Evolutionary conservation across 2,888 invertebrate species (phyloP).

Genomic region (Andrena bucephala): DNA sequence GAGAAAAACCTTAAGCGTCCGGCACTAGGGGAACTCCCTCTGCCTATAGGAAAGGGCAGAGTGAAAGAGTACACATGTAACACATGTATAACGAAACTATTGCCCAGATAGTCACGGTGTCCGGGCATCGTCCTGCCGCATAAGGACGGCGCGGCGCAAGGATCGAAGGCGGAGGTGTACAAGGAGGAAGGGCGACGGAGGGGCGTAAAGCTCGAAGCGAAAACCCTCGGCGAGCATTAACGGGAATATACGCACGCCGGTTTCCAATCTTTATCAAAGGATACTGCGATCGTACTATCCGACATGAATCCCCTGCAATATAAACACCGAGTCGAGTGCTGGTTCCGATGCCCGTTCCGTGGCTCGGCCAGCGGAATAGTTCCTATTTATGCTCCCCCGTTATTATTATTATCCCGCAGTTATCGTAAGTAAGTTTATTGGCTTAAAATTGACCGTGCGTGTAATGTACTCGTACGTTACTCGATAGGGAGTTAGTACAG

Average conservation of each 20-base stretch:
- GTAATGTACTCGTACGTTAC: slow-evolving; percentile 53
- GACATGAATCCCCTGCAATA: slow-evolving; percentile 40
- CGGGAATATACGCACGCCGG: slow-evolving; percentile 56
- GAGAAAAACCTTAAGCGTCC: too few relatives aligned
- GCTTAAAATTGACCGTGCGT: slow-evolving; percentile 54
- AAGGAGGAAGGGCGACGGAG: not conserved
- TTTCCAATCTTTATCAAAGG: slow-evolving; percentile 64
- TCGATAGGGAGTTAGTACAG: slow-evolving; percentile 7
- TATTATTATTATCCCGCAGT: slow-evolving; percentile 51
- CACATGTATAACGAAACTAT: not conserved
- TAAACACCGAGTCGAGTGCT: slow-evolving; percentile 32
- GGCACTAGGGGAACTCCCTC: too few relatives aligned
- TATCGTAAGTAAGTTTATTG: slow-evolving; percentile 55
- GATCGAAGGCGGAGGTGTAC: not conserved
- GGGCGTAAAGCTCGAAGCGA: slow-evolving; percentile 55
- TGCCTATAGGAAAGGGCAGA: too few relatives aligned
- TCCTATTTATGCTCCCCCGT: slow-evolving; percentile 37
- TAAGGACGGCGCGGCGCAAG: slow-evolving; percentile 23
- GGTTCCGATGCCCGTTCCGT: slow-evolving; percentile 19
- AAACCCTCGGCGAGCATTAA: slow-evolving; percentile 57
- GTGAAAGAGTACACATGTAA: too few relatives aligned
- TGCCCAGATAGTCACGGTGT: not conserved
- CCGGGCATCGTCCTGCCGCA: slow-evolving; percentile 39
- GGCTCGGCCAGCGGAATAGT: slow-evolving; percentile 32
- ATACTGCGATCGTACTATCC: slow-evolving; percentile 48